Evolutionary conservation across 1,140 invertebrate genomes (phyloP).

Genomic region (Hestina assimilis): DNA sequence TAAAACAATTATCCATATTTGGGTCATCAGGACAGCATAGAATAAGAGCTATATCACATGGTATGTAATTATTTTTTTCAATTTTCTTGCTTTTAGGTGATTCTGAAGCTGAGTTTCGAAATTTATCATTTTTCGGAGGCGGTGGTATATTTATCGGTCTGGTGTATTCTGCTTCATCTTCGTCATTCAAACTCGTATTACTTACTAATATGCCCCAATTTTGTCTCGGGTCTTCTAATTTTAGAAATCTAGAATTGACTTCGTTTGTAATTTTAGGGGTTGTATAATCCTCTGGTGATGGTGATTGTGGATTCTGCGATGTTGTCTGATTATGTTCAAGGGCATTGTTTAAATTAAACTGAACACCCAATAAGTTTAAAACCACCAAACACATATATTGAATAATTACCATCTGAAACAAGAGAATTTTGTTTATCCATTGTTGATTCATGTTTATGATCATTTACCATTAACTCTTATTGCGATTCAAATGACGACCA

Average conservation of each 20-base stretch:
- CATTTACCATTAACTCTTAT: too few species aligned
- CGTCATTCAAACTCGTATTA: background rate
- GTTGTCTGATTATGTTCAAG: background rate
- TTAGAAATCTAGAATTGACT: too few species aligned
- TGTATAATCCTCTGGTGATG: too few species aligned
- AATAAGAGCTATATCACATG: conserved; percentile 83
- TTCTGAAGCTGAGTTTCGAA: background rate
- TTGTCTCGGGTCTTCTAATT: background rate
- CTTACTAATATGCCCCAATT: conserved; percentile 11
- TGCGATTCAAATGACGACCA: too few species aligned
- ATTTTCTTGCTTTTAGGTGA: background rate
- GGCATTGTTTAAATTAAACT: too few species aligned
- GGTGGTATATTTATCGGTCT: conserved; percentile 13
- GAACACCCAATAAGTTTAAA: background rate
- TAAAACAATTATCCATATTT: conserved; percentile 80
- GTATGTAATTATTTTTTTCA: too few species aligned
- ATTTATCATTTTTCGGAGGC: background rate
- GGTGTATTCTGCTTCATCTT: background rate
- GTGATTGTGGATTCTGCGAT: background rate
- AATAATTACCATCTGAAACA: background rate
- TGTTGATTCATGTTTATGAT: too few species aligned
- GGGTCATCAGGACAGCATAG: conserved; percentile 80
- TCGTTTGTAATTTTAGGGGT: too few species aligned
- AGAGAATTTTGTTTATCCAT: too few species aligned
- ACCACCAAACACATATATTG: background rate